phyloP scores from a whole-genome alignment of 2,797 vertebrate genomes.

The Tenualosa thibaudeaui region DNA sequence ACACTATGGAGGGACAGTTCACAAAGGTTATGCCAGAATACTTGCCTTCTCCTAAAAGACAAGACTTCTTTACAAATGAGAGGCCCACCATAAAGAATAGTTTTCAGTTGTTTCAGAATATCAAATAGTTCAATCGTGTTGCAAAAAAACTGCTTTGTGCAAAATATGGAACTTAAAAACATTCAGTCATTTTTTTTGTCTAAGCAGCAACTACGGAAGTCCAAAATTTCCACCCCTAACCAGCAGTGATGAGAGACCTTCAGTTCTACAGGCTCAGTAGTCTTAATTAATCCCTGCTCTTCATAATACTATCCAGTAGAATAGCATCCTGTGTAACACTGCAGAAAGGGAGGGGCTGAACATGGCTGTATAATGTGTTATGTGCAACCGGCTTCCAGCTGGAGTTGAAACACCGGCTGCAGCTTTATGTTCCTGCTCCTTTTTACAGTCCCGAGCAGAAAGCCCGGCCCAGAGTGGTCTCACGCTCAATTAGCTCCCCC shows the following conservation, averaged over 20 bases:
- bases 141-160: neutral
- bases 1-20: neutral
- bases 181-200: neutral
- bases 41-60: neutral
- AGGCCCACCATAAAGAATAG: neutral
- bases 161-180: neutral
- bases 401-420: neutral
- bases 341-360: neutral
- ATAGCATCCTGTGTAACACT: neutral
- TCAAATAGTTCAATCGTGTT: neutral
- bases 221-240: neutral
- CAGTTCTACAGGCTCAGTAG: neutral
- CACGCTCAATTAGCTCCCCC: slow-evolving; percentile 67
- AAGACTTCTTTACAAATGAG: neutral
- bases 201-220: neutral
- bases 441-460: slow-evolving; percentile 51
- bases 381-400: slow-evolving; percentile 5
- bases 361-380: neutral
- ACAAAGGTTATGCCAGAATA: neutral
- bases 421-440: slow-evolving; percentile 19
- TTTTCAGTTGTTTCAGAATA: neutral
- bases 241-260: neutral
- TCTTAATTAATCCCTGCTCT: neutral
- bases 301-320: neutral
- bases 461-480: slow-evolving; percentile 63